Conservation (phyloP, 2,113 vertebrate genomes). For the Pseudorhombus dupliciocellatus region DNA sequence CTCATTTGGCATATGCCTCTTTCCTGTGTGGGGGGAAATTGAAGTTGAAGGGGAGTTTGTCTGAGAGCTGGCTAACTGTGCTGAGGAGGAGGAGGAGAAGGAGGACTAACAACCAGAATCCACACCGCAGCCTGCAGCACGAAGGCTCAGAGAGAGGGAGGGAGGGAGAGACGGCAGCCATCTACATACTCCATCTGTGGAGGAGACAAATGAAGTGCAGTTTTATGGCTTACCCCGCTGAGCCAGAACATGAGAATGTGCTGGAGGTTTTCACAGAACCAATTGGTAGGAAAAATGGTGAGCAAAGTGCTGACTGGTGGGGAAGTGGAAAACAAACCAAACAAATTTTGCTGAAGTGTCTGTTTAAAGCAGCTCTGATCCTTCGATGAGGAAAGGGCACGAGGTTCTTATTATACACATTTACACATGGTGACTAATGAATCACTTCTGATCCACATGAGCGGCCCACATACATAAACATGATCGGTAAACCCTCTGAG, state of each 20-base stretch:
- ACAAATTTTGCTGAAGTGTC: constrained; percentile 39
- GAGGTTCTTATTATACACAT: too few species aligned
- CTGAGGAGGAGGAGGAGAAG: constrained; percentile 31
- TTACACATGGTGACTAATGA: too few species aligned
- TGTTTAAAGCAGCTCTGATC: constrained; percentile 11
- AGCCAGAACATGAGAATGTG: constrained; percentile 62
- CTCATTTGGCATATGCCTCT: constrained; percentile 58
- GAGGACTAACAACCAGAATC: constrained; percentile 45
- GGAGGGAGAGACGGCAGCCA: constrained; percentile 34
- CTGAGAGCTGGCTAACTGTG: constrained; percentile 58
- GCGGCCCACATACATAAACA: too few species aligned
- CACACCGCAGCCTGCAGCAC: constrained; percentile 60
- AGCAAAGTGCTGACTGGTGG: constrained; percentile 61
- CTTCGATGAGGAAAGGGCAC: neutral
- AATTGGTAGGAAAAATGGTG: constrained; percentile 61
- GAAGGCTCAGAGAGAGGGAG: constrained; percentile 48
- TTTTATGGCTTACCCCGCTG: constrained; percentile 71
- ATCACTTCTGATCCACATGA: too few species aligned
- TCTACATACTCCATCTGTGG: constrained; percentile 67
- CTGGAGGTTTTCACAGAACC: constrained; percentile 61
- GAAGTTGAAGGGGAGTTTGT: constrained; percentile 50
- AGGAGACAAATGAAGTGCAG: constrained; percentile 70
- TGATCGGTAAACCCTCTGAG: too few species aligned
- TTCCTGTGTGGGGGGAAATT: constrained; percentile 49
- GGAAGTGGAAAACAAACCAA: constrained; percentile 36